A percentile compares a stretch with the other conserved stretches of the same genome.
Conservation (phyloP, 92 coral and sea anemone species). For the Siderastrea radians region DNA sequence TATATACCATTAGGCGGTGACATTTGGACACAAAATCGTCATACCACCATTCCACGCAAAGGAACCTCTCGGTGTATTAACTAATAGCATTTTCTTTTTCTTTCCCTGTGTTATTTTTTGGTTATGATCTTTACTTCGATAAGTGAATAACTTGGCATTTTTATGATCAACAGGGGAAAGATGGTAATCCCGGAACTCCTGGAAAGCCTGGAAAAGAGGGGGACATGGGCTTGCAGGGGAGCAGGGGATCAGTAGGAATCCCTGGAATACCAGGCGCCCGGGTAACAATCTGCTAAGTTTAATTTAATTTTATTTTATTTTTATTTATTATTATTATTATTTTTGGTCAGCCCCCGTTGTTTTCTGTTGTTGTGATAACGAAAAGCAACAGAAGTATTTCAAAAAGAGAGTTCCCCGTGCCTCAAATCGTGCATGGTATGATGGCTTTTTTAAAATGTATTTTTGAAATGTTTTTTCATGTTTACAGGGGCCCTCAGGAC, state of each 20-base stretch:
- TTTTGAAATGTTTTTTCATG: background rate
- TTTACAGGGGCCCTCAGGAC: slow-evolving; percentile 21
- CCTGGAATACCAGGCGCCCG: slow-evolving; percentile 29
- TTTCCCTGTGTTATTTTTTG: background rate
- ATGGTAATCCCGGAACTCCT: slow-evolving; percentile 21
- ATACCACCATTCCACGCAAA: too few relatives aligned
- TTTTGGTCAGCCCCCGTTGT: too few relatives aligned
- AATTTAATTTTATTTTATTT: background rate
- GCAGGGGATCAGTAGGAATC: slow-evolving; percentile 19
- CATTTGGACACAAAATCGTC: too few relatives aligned
- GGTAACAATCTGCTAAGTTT: background rate
- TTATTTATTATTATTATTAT: too few relatives aligned
- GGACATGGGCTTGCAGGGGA: slow-evolving; percentile 21
- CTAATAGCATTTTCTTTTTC: background rate
- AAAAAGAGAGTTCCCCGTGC: too few relatives aligned
- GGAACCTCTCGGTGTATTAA: too few relatives aligned
- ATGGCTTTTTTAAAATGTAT: too few relatives aligned
- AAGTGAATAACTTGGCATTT: background rate
- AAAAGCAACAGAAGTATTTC: too few relatives aligned
- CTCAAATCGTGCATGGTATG: too few relatives aligned
- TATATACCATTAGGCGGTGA: too few relatives aligned
- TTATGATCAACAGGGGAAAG: slow-evolving; percentile 25
- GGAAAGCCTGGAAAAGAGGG: slow-evolving; percentile 45
- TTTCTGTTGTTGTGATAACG: too few relatives aligned
- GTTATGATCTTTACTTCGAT: background rate